Conservation (phyloP, 2,888 invertebrate genomes). For the Pristionchus mayeri region DNA sequence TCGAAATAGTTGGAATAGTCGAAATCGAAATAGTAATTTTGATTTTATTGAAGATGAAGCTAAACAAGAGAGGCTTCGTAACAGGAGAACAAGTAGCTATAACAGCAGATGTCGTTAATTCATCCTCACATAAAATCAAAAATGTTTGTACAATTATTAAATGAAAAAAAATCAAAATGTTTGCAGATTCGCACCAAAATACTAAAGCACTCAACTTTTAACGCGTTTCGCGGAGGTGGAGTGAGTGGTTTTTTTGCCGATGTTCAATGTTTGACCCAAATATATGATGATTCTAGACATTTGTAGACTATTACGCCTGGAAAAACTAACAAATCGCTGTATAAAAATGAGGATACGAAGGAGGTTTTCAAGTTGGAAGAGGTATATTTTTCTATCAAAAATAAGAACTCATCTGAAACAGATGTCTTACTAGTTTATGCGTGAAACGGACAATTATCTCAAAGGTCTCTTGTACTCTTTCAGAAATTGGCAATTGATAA, state of each 20-base stretch:
- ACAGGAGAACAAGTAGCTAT: background rate
- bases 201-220: background rate
- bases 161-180: background rate
- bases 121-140: background rate
- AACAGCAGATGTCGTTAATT: background rate
- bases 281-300: too few species aligned
- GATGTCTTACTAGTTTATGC: too few species aligned
- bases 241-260: too few species aligned
- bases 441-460: background rate
- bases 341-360: background rate
- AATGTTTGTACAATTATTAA: background rate
- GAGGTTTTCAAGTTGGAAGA: background rate
- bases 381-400: too few species aligned
- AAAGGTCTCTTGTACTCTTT: background rate
- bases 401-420: too few species aligned
- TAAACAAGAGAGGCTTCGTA: background rate
- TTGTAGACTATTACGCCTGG: too few species aligned
- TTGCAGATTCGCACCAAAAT: background rate
- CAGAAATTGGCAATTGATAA: background rate
- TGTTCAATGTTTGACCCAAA: background rate
- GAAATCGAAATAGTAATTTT: too few species aligned
- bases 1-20: too few species aligned
- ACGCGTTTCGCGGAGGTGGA: background rate
- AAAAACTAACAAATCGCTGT: too few species aligned
- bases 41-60: background rate